These are phyloP conservation scores for Sepiola atlantica DNA, from an alignment of 2,888 invertebrate species.

Conservation along the genomic window DNA sequence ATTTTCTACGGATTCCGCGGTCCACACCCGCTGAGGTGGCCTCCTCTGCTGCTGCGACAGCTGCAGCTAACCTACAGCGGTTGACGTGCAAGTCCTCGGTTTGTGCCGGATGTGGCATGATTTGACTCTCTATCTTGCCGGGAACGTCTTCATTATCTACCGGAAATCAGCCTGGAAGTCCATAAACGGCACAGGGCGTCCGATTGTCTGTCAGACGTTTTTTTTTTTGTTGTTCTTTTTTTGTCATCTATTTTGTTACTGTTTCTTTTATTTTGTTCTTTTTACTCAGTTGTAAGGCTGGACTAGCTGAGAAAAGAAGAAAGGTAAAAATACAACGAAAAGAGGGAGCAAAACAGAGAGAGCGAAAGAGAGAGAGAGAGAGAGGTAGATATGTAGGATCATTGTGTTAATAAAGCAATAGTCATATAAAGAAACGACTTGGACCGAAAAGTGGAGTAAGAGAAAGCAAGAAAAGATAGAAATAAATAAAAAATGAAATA, in stretches of 20 bases:
- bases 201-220: neutral
- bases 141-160: conserved; percentile 32
- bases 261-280: no score
- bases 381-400: neutral
- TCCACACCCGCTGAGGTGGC: neutral
- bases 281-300: no score
- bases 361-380: neutral
- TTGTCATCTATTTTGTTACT: no score
- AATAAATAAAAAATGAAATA: no score
- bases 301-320: neutral
- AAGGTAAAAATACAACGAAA: neutral
- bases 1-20: neutral
- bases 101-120: conserved; percentile 32
- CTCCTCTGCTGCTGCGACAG: neutral
- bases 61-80: neutral
- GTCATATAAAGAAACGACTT: no score
- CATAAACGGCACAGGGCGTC: neutral
- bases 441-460: no score
- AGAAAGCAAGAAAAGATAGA: no score
- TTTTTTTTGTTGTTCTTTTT: neutral
- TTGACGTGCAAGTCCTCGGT: neutral
- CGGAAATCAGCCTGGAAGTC: conserved; percentile 32
- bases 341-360: neutral
- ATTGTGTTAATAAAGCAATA: no score
- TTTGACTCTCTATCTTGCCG: neutral